Conservation (phyloP, 1,140 invertebrate species). For the Augochlora pura region DNA sequence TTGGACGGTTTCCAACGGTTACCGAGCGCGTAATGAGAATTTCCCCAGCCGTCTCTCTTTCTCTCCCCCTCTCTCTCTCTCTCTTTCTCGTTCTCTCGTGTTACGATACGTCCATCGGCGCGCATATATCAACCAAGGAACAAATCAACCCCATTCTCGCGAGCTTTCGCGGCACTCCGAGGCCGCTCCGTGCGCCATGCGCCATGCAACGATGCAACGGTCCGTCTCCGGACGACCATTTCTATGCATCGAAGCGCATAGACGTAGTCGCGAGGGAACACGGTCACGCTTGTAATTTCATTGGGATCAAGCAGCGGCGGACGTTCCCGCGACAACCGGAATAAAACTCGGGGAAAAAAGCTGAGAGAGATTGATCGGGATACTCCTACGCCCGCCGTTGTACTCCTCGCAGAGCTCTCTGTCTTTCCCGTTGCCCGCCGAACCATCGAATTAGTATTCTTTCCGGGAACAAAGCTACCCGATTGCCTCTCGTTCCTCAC, state of each 20-base stretch:
- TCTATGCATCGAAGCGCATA: constrained; percentile 30
- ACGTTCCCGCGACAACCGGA: not conserved
- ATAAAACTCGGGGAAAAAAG: not conserved
- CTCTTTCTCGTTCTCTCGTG: not conserved
- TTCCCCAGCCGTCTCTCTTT: constrained; percentile 4
- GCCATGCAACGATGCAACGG: no score
- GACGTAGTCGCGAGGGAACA: not conserved
- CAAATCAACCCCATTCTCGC: constrained; percentile 27
- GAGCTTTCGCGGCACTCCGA: constrained; percentile 12
- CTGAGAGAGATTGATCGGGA: not conserved
- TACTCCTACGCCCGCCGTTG: not conserved
- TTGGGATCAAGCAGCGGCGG: constrained; percentile 12
- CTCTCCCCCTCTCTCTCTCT: no score
- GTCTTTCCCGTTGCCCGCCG: no score
- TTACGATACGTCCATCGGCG: constrained; percentile 15
- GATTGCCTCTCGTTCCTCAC: no score
- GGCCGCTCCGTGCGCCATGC: not conserved
- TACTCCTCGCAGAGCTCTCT: no score
- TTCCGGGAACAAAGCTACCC: not conserved
- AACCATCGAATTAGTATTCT: not conserved
- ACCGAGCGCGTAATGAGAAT: constrained; percentile 41
- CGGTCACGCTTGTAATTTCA: not conserved
- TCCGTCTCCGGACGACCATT: constrained; percentile 21
- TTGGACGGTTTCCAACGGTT: constrained; percentile 57
- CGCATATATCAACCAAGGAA: constrained; percentile 27